phyloP scores from a whole-genome alignment of 2,888 invertebrate species.

The Endotricha flammealis region DNA sequence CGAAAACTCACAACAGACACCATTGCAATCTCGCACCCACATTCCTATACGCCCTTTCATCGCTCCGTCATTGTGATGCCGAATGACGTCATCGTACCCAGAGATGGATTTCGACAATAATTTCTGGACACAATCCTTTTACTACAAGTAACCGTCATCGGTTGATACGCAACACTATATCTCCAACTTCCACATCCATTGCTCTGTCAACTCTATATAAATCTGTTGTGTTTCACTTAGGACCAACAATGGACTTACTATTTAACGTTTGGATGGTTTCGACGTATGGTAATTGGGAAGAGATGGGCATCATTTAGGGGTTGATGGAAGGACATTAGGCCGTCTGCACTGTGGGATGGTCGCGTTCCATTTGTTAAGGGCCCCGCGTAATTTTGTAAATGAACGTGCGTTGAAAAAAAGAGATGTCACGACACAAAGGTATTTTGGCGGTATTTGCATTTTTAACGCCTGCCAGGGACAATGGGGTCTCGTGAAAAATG shows the following conservation, averaged over 20 bases:
- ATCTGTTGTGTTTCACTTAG: not conserved
- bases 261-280: conserved; percentile 8
- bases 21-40: conserved; percentile 6
- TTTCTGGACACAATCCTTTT: conserved; percentile 55
- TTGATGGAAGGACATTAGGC: conserved; percentile 74
- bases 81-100: conserved; percentile 70
- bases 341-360: conserved; percentile 64
- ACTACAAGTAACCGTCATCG: conserved; percentile 11
- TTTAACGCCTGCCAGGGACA: conserved; percentile 1
- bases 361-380: conserved; percentile 65
- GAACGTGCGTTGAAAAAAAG: conserved; percentile 53
- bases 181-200: conserved; percentile 29
- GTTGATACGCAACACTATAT: conserved; percentile 1
- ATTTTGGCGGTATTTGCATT: conserved; percentile 22
- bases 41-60: conserved; percentile 50
- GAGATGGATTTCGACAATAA: conserved; percentile 74
- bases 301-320: conserved; percentile 73
- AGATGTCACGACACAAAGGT: conserved; percentile 38
- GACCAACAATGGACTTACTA: conserved; percentile 40
- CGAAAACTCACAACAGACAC: not conserved
- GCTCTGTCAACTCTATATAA: conserved; percentile 15
- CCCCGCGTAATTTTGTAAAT: conserved; percentile 65
- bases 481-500: not conserved
- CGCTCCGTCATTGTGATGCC: conserved; percentile 67
- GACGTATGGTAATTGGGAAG: conserved; percentile 52